Base-by-base conservation (phyloP, 2,888 invertebrate genomes). In the Synergus gifuensis region DNA sequence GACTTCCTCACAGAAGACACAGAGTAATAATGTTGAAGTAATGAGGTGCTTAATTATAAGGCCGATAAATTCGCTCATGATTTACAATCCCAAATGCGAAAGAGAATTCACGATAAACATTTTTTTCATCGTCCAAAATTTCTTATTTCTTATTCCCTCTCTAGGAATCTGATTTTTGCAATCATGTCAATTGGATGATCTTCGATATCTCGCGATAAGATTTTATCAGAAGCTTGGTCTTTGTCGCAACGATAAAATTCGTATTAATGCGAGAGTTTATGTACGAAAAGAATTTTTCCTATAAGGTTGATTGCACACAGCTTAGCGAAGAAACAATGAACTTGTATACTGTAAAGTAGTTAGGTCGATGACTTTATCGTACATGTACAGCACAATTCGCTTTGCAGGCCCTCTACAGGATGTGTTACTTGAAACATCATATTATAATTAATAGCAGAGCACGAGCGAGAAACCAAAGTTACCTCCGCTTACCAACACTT, bases 381-480 rank as follows among this genome's bases (percentile, higher is more conserved):
- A 81, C 78, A 81, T 78, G 78, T 46, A 77, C 81, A 82, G 82
- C 81, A 82, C 62, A 60, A 46, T 84, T 87, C 83, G 82, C 84
- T 83, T 83, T 81, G 81, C 83, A 83, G 84, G 83, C 87, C 87
- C 87, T 73, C 28, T 87, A 87, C 89, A 89, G 89, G 89, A 90
- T 89, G 89, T 87, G 87, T 88, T 89, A 90, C 88, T 89, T 88
- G 83, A 87, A 86, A 86, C 85, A 84, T 83, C 84, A 83, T 86
- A 83, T 83, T 82, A 85, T 85, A 89, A 89, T 88, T 87, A 85
- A 87, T 87, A 87, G 84, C 81, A 73, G 80, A 67, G 85, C 76
- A 81, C 78, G 54, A 58, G 58, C 58, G 73, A 82, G 83, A 81
- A 80, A 82, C 16, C 28, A 54, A 67, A 60, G 60, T 60, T 60